Percentiles rank a stretch among this genome's conserved stretches.
Evolutionary conservation across 2,797 vertebrate genomes (phyloP).

Genomic region (Sebastes jordani): DNA sequence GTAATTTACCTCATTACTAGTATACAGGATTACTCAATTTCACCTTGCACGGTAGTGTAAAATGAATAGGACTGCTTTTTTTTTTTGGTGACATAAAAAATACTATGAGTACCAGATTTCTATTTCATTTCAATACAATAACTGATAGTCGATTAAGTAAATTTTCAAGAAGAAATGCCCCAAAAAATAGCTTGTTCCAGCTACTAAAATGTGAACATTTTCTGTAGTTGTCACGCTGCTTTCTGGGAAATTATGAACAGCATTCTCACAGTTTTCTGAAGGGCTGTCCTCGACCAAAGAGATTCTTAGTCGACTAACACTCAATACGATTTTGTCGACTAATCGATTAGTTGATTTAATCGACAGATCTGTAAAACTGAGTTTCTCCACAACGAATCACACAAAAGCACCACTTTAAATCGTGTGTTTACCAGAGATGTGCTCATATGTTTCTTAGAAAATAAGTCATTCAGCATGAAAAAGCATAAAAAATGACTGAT

Average conservation of each 20-base stretch:
- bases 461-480: too few relatives aligned
- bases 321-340: too few relatives aligned
- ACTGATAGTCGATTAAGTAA: rapidly evolving
- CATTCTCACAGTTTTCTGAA: neutral
- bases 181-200: neutral
- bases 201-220: neutral
- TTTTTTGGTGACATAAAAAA: neutral
- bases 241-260: neutral
- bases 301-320: too few relatives aligned
- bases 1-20: neutral
- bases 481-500: too few relatives aligned
- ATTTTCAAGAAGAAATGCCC: neutral
- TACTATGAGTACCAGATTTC: neutral
- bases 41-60: neutral
- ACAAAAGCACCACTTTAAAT: too few relatives aligned
- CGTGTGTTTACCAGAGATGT: too few relatives aligned
- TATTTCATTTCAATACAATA: too few relatives aligned
- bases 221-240: neutral
- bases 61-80: neutral
- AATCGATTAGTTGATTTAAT: too few relatives aligned
- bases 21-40: neutral
- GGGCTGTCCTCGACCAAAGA: too few relatives aligned
- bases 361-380: too few relatives aligned
- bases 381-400: too few relatives aligned
- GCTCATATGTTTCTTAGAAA: too few relatives aligned